Percentiles rank a stretch among this genome's conserved stretches.
Conservation (phyloP, 2,888 invertebrate genomes). For the Cataglyphis altisquamis region DNA sequence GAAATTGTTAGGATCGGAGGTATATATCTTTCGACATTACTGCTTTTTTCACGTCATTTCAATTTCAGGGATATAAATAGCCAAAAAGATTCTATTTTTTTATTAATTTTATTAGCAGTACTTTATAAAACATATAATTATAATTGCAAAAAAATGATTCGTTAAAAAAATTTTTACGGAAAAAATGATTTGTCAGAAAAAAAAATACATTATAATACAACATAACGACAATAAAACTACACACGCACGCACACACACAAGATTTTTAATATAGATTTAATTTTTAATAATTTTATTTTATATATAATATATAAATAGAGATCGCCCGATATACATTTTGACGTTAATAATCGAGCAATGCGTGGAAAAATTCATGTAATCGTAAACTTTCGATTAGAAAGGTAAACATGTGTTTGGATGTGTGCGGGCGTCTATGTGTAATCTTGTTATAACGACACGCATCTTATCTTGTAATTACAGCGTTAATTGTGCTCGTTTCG, state of each 20-base stretch:
- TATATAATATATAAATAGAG: not conserved
- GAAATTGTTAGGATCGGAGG: not conserved
- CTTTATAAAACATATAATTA: not conserved
- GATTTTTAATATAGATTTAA: not conserved
- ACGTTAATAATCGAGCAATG: conserved; percentile 10
- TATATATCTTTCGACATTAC: not conserved
- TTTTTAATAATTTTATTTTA: too few relatives aligned
- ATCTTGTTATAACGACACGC: conserved; percentile 12
- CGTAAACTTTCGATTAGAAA: conserved; percentile 21
- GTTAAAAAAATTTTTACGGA: not conserved
- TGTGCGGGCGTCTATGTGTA: not conserved
- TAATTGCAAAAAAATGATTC: not conserved
- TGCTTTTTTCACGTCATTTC: not conserved
- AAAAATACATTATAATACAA: not conserved
- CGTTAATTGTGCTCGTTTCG: not conserved
- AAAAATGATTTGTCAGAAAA: not conserved
- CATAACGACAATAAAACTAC: not conserved
- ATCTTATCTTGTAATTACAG: conserved; percentile 13
- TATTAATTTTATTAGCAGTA: conserved; percentile 1
- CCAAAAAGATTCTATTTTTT: not conserved
- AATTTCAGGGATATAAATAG: not conserved
- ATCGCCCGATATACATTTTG: not conserved
- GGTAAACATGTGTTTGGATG: not conserved
- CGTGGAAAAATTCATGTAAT: conserved; percentile 4
- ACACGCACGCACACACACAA: not conserved